Evolutionary conservation across 2,797 vertebrate species (phyloP), one percentile per base, ranked within the genome.

Genomic region (Falco columbarius): DNA sequence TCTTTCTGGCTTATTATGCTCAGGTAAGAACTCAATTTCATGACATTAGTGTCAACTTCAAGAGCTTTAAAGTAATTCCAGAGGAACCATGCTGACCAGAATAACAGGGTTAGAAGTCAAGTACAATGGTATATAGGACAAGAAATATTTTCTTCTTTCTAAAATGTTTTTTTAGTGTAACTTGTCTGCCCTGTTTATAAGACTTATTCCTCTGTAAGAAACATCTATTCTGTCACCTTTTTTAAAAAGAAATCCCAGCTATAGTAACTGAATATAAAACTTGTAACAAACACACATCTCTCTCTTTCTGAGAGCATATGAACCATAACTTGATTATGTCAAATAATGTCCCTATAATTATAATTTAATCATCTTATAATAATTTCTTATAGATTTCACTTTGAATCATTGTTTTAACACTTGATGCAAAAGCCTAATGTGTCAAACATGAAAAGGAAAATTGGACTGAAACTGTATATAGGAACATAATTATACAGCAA

Each of bases 401-500:
- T 62, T 82, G 51, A 83, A 75, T 70, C 65, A 73, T 52, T 74
- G 42, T 76, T 95, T 93, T 79, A 68, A 86, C 46, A 68, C 55
- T 85, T 55, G 59, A 82, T 66, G 8, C 79, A 94, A 87, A 86
- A 85, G 72, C 9, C 18, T 44, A 47, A 66, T 54, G 27, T 72
- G 30, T 87, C 72, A 86, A 89, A 94, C 62, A 70, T 62, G 73
- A 85, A 86, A 72, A 79, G 32, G 36, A 89, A 80, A 79, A 62
- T n/a, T 47, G n/a, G 36, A 86, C 40, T 80, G 74, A 72, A 95
- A 86, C 29, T 13, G 3, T 93, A 70, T 81, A 90, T 58, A 42
- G 42, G 80, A 94, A 71, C 52, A 65, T 89, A 85, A 96, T 91
- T 91, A 93, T 74, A 86, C 15, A 81, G 85, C 67, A 82, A 91